phyloP scores from a whole-genome alignment of 2,113 vertebrate genomes.

The Oenanthe oenanthe region DNA sequence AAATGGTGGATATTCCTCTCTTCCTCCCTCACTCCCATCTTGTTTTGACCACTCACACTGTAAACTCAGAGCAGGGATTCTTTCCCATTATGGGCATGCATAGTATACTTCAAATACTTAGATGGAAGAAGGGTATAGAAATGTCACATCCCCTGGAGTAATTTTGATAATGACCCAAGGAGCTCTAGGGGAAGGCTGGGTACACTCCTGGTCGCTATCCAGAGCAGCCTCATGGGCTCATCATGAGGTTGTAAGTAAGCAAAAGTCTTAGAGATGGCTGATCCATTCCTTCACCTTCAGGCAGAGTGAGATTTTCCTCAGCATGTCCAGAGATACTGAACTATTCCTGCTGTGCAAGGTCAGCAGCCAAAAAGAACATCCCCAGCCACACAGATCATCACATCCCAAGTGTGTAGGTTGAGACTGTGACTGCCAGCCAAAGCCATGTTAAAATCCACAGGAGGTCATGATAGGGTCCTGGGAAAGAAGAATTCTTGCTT shows the following conservation, averaged over 20 bases:
- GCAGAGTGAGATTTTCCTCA: neutral
- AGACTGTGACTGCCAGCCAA: neutral
- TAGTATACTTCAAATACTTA: neutral
- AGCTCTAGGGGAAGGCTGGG: neutral
- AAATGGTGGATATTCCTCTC: neutral
- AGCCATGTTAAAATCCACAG: neutral
- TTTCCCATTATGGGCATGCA: neutral
- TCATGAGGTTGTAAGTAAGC: neutral
- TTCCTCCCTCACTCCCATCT: neutral
- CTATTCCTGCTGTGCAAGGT: neutral
- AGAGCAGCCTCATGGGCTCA: neutral
- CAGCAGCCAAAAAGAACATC: neutral
- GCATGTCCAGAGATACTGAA: neutral
- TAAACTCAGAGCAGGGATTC: neutral
- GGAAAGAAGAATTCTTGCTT: neutral
- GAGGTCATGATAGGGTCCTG: neutral
- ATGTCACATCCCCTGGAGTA: neutral
- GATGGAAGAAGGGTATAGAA: neutral
- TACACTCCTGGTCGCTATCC: neutral
- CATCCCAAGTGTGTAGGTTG: neutral
- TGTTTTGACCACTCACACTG: neutral
- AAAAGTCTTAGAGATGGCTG: neutral
- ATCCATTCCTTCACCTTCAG: neutral
- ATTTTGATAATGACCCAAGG: neutral
- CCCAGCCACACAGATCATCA: neutral